Base-by-base conservation (phyloP, 2,888 invertebrate genomes). In the Ochropacha duplaris region DNA sequence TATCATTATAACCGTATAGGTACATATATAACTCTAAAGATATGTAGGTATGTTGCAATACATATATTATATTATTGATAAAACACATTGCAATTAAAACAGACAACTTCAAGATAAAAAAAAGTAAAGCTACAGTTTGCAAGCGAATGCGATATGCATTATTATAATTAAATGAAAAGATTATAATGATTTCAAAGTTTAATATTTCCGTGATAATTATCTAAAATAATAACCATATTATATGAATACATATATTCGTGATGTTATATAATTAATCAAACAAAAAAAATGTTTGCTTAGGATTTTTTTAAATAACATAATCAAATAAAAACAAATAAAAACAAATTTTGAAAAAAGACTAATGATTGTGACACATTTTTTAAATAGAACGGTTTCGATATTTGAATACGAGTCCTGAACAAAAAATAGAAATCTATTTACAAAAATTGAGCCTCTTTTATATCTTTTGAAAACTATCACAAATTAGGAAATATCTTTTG, bases 41-140 rank as follows among this genome's bases (percentile, higher is more conserved):
- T 4, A 19, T 9, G 9, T 44, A 44, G 16, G 31, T 39, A 44
- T 44, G 44, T 44, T 19, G 19, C 19, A 44, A 44, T 31, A 31
- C 9, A 44, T 44, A 44, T 19, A 44, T 44, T 44, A 44, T 44
- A 44, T 5, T 44, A 44, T 44, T 19, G 44, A 44, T 44, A 44
- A 39, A 44, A 44, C 44, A 14, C 19, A 44, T 3, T 44, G 44
- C 44, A 44, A 44, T 44, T 44, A 44, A 44, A 39, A 44, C 19
- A 44, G 19, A 44, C 44, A 44, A 44, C 44, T 44, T 44, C 44
- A 44, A 44, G 44, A 44, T 44, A 44, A 44, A 44, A 44, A 44
- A 19, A 44, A 19, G 19, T 44, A 19, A 44, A 44, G 44, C 9
- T 44, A 44, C 44, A 44, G 44, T 44, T 36, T n/a, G n/a, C 36